Percentiles rank a stretch among this genome's conserved stretches.
Conservation (phyloP, 2,797 vertebrate species). For the Cygnus olor region DNA sequence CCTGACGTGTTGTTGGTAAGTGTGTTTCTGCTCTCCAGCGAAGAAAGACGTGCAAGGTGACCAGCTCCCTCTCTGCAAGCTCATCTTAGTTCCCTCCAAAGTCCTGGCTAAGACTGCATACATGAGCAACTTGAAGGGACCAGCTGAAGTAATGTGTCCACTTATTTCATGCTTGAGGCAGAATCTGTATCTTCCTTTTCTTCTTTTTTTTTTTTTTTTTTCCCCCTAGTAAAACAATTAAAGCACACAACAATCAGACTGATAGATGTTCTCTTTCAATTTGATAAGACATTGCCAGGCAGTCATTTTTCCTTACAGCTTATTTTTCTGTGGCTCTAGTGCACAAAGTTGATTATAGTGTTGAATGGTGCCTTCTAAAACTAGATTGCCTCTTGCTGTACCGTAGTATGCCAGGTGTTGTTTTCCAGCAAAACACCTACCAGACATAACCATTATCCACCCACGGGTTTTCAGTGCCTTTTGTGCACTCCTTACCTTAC, state of each 20-base stretch:
- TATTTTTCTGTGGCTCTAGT: not conserved
- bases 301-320: not conserved
- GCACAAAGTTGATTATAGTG: not conserved
- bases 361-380: not conserved
- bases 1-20: accelerated
- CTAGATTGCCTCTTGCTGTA: not conserved
- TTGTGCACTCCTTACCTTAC: not conserved
- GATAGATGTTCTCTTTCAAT: not conserved
- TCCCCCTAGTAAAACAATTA: not conserved
- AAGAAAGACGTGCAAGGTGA: too few relatives aligned
- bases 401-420: not conserved
- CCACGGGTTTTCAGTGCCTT: accelerated
- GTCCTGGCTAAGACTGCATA: not conserved
- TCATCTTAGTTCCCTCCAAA: not conserved
- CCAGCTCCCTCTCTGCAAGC: not conserved
- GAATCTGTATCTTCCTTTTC: accelerated
- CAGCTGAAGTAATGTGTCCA: not conserved
- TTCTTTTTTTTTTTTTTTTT: not conserved
- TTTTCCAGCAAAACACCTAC: not conserved
- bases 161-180: too few relatives aligned
- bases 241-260: not conserved
- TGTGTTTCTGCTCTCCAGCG: not conserved
- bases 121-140: accelerated
- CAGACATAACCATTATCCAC: not conserved
- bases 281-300: not conserved